Base-by-base conservation (phyloP, 1,140 invertebrate species). In the Planococcus citri region DNA sequence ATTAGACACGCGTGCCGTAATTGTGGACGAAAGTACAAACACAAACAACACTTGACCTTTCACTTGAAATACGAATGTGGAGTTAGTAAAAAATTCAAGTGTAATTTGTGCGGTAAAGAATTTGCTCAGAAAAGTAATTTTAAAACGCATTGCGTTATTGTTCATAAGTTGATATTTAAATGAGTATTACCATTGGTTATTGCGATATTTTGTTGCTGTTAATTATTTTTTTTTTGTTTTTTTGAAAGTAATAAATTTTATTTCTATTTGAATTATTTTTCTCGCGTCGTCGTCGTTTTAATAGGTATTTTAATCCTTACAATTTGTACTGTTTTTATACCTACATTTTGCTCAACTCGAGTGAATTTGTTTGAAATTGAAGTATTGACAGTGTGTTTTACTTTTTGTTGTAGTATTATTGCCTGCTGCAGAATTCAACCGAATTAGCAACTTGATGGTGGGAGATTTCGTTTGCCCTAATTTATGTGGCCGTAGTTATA, bases 21-120 rank as follows among this genome's bases (percentile, higher is more conserved):
- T 4, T 82, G 80, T 71, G 78, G 78, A 17, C 78, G 80, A 70
- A 77, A 76, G 27, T 82, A 82, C 74, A 80, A 81, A 72, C 79
- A 80, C 68, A 79, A 78, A n/a, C 78, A 79, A 68, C 79, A 78
- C 24, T 73, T 82, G 22, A 78, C 79, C 69, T 76, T 78, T 17
- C 81, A 84, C 71, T 72, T 81, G 64, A 77, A 80, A 0, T 83
- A 82, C 73, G 80, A 82, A 64, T 82, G 80, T 72, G 83, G 83
- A 10, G 80, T 83, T 71, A 80, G 82, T 58, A 82, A 83, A 2
- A 76, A 81, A 20, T 82, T 81, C 75, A 79, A 81, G 69, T 86
- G 84, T 73, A 82, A 81, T 22, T 78, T 80, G 71, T 85, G 83
- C 74, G 29, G 68, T 61, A 68, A 33, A 10, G n/a, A 1, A 0